Evolutionary conservation across 2,797 vertebrate genomes (phyloP), one percentile per base, ranked within the genome.

Genomic region (Megalops cyprinoides): DNA sequence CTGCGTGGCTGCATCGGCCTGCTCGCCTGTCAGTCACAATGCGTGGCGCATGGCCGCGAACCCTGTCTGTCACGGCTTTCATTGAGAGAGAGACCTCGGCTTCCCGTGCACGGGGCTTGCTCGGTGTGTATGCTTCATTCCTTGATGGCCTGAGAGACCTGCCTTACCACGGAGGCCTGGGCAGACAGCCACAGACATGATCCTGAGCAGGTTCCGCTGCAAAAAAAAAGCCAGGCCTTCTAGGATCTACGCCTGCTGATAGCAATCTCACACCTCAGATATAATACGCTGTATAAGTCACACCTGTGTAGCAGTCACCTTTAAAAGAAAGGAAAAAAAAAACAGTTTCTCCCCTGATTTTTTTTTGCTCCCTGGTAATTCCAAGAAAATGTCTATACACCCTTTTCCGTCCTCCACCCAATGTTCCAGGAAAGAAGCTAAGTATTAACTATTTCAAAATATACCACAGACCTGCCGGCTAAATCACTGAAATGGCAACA

Each of bases 21-120:
- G 91, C 90, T 85, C 91, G 89, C 87, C 89, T 90, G 92, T 93
- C 92, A 91, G 88, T 93, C 91, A 93, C 82, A 90, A 89, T 82
- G 89, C 87, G 87, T 87, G 84, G 62, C 90, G 88, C 89, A 88
- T 91, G 89, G 91, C 86, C 87, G 87, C 86, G 88, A 91, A 88
- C 90, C 88, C 87, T 81, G 90, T 89, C 90, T 91, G 89, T 86
- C 90, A 87, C 44, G 23, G 74, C 31, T 84, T 81, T 76, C 84
- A 90, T 62, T 87, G 90, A 86, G 89, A 89, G 88, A 89, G 91
- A 89, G 91, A 89, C 90, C 89, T 81, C n/a, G 86, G 81, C 86
- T 85, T 84, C n/a, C 74, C 87, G 86, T 48, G 46, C 87, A 86
- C 88, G 86, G 88, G 89, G 90, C 87, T 89, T 87, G 84, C 82